Evolutionary conservation across 1,140 invertebrate species (phyloP), one percentile per base, ranked within the genome.

Genomic region (Mya arenaria): DNA sequence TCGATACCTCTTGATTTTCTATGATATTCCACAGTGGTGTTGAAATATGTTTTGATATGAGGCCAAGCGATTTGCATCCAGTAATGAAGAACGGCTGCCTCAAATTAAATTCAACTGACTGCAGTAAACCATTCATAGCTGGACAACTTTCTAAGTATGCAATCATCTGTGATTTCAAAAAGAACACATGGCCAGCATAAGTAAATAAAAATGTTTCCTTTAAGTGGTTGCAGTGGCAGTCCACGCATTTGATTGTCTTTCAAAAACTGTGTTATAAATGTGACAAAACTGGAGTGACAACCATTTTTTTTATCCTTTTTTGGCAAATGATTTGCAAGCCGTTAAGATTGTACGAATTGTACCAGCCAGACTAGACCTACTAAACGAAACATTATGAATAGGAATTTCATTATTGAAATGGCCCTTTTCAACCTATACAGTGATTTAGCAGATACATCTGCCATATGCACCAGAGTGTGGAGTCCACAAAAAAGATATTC

Each of bases 11-110:
- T 36, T 77, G 72, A 15, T 58, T 68, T 69, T 85, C 78, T 25
- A 41, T 55, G 17, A 84, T 41, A 13, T 65, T 82, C 83, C 68
- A 86, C 13, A 84, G 32, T 6, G 79, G 85, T 23, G 60, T 48
- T 25, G 85, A 84, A 25, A 86, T 52, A n/a, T 72, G 44, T 30
- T 86, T 84, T n/a, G 58, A 69, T 0, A 81, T 48, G 15, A 86
- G 48, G 34, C 85, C 83, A 0, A 80, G 28, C 19, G 83, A 83
- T 72, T 85, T 85, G n/a, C 60, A 79, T 17, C 80, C 83, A 78
- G 71, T 69, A 37, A 83, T 68, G 80, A 74, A 73, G 41, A 83
- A 77, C 19, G 60, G 55, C 15, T 34, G 36, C 25, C 81, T 56
- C 19, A 85, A 41, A 36, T 85, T 80, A 32, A 36, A 25, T 25